These are phyloP conservation scores for Pelosia muscerda DNA, from an alignment of 2,888 invertebrate genomes.

Conservation along the genomic window DNA sequence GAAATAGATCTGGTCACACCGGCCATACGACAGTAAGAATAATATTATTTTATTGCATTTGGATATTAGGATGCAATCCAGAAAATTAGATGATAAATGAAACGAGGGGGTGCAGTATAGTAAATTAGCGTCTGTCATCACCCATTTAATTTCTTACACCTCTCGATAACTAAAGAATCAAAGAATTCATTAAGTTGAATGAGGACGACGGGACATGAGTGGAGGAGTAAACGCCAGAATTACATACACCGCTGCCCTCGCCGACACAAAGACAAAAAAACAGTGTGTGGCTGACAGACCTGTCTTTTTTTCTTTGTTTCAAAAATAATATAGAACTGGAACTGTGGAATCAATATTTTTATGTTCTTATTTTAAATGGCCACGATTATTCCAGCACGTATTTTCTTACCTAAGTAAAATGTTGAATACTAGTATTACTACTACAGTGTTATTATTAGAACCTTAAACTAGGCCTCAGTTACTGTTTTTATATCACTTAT, in stretches of 20 bases:
- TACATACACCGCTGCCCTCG: neutral
- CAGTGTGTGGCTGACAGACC: neutral
- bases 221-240: neutral
- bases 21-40: neutral
- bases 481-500: neutral
- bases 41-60: neutral
- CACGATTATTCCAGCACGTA: neutral
- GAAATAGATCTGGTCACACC: neutral
- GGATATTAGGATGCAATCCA: neutral
- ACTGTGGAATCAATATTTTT: neutral
- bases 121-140: too few species aligned
- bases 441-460: neutral
- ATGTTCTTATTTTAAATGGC: neutral
- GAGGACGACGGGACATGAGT: neutral
- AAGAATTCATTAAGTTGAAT: neutral
- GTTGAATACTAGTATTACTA: neutral
- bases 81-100: neutral
- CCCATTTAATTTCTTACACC: neutral
- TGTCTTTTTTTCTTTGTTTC: neutral
- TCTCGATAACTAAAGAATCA: neutral
- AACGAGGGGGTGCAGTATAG: neutral
- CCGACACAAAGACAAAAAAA: neutral
- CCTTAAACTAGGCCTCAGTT: neutral
- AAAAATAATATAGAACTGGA: neutral
- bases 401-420: neutral